Evolutionary conservation across 92 coral and sea anemone genomes (phyloP), one percentile per base, ranked within the genome.

Genomic region (Siderastrea radians): DNA sequence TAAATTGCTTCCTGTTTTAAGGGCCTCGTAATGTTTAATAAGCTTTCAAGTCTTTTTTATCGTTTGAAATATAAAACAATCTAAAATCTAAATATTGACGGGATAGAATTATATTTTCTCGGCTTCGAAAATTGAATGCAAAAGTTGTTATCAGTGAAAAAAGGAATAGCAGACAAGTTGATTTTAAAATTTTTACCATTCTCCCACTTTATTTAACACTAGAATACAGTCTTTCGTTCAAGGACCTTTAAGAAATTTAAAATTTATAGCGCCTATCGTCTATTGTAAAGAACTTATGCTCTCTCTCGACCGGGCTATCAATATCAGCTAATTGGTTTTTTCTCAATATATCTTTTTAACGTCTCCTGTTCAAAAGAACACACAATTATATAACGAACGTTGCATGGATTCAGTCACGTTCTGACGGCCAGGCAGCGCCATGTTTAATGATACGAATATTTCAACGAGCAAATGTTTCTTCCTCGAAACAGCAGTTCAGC

Each of bases 391-490:
- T 26, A 13, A 70, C 66, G 19, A 61, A 61, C 66, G 66, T 13
- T 61, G 53, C 13, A 14, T 26, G 38, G 38, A 26, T 26, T 26
- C 19, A 70, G 74, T 13, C 70, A 65, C 70, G 70, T 65, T 65
- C 26, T 19, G 3, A 4, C 13, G 66, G 70, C 12, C 8, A 46
- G 15, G 47, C 6, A 60, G 5, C 15, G 74, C 65, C 14, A 79
- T 62, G 83, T 48, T 50, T 10, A 65, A 9, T 6, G 50, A 63
- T 10, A 26, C 63, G 10, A 57, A 58, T 66, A n/a, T 73, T 83
- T 47, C 47, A 14, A 63, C 67, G 55, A 43, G 5, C 19, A 19
- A 59, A 46, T 83, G 87, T 61, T 72, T 83, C 62, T 83, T 83
- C 11, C 62, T 83, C 49, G 86, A 82, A 48, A 47, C 70, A 43